A percentile compares a stretch with the other conserved stretches of the same genome.
These are phyloP conservation scores for Neoitamus cyanurus DNA, from an alignment of 2,888 invertebrate genomes.

Conservation along the genomic window DNA sequence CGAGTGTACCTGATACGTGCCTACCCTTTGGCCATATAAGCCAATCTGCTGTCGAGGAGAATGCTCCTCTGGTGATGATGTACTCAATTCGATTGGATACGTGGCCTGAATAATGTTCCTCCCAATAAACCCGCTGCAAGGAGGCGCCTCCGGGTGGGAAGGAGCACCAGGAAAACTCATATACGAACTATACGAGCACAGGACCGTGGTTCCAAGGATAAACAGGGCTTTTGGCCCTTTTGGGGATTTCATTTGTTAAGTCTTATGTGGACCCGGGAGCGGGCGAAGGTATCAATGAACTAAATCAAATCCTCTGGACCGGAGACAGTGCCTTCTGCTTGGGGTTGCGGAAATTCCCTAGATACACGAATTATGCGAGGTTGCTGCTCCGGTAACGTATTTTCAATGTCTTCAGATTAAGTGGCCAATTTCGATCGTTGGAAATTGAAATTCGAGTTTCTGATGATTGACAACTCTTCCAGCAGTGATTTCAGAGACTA, in stretches of 20 bases:
- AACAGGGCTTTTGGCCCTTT: slow-evolving; percentile 32
- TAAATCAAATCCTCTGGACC: background rate
- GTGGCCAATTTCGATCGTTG: background rate
- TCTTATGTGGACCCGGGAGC: background rate
- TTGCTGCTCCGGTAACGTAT: background rate
- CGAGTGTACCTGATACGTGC: slow-evolving; percentile 38
- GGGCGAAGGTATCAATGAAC: background rate
- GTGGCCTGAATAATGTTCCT: slow-evolving; percentile 44
- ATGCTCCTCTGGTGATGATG: slow-evolving; percentile 42
- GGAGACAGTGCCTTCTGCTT: background rate
- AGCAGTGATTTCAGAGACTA: background rate
- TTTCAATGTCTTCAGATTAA: background rate
- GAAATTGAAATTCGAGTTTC: background rate
- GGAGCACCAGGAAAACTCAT: background rate
- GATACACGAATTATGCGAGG: background rate
- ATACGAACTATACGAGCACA: background rate
- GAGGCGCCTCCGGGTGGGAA: background rate
- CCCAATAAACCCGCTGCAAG: slow-evolving; percentile 29
- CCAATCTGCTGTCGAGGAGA: slow-evolving; percentile 24
- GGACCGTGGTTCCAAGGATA: slow-evolving; percentile 26
- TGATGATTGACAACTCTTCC: background rate
- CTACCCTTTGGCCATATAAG: slow-evolving; percentile 42
- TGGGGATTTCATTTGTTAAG: slow-evolving; percentile 37
- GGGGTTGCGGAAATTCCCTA: background rate
- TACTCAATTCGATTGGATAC: slow-evolving; percentile 46